A percentile compares a stretch with the other conserved stretches of the same genome.
Evolutionary conservation across 2,888 invertebrate species (phyloP).

Genomic region (Tridacna crocea): DNA sequence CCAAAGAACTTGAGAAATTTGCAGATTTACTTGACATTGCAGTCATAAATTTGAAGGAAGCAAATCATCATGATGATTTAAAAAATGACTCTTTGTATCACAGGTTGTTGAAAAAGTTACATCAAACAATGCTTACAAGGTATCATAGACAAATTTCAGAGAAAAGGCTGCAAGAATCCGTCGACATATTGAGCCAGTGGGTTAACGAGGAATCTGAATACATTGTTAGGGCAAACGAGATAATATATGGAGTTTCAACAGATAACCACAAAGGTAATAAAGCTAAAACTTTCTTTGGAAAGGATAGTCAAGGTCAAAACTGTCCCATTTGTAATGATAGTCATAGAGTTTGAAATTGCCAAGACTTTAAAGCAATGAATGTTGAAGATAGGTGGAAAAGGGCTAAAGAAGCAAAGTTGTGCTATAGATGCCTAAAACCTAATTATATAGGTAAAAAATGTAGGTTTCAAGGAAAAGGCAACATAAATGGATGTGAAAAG

Average conservation of each 20-base stretch:
- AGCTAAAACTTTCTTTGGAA: not conserved
- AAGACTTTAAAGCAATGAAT: not conserved
- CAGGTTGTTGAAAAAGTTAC: too few species aligned
- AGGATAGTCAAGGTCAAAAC: not conserved
- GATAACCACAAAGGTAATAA: not conserved
- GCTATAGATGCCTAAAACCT: conserved; percentile 7
- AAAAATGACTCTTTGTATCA: too few species aligned
- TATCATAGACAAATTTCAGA: too few species aligned
- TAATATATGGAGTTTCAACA: not conserved
- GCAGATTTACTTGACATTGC: too few species aligned
- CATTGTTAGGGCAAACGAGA: not conserved
- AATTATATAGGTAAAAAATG: conserved; percentile 10
- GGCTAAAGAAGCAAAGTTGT: conserved; percentile 5
- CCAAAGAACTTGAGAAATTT: too few species aligned
- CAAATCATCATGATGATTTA: too few species aligned
- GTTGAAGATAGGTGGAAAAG: conserved; percentile 5
- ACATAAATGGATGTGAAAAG: too few species aligned
- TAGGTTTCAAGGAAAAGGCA: not conserved
- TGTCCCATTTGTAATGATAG: not conserved
- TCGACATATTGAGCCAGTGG: conserved; percentile 2
- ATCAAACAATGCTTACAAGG: too few species aligned
- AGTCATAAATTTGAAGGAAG: too few species aligned
- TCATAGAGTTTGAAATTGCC: conserved; percentile 10
- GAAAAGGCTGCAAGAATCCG: too few species aligned
- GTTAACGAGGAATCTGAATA: not conserved